Conservation (phyloP, 2,888 invertebrate species). For the Hirudinaria manillensis region DNA sequence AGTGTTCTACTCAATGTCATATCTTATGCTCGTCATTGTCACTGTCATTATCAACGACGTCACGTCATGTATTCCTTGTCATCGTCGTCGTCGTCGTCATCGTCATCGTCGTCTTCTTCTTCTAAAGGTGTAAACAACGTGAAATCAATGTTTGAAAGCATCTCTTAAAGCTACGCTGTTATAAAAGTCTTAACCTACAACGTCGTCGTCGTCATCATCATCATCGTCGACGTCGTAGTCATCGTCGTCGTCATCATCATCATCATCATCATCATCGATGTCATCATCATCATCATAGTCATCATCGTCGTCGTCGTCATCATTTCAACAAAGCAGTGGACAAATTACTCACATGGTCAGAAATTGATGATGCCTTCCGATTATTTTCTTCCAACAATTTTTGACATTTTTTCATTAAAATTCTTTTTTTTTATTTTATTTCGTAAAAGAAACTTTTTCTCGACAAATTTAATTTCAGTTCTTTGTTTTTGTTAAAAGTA, state of each 20-base stretch:
- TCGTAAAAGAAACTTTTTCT: too few relatives aligned
- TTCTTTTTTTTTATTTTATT: background rate
- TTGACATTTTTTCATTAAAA: background rate
- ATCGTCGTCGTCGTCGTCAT: constrained; percentile 8
- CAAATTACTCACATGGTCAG: background rate
- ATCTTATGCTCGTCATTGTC: background rate
- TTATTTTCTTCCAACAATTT: too few relatives aligned
- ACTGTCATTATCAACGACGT: background rate
- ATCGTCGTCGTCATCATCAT: constrained; percentile 30
- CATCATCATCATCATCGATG: constrained; percentile 26
- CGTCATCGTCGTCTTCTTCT: constrained; percentile 13
- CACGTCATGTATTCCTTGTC: background rate
- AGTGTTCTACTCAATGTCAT: background rate
- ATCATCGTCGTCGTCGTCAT: constrained; percentile 25
- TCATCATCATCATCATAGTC: constrained; percentile 28
- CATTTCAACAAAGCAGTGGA: background rate
- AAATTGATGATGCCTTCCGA: background rate
- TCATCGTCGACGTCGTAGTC: constrained; percentile 17
- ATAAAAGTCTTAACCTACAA: background rate
- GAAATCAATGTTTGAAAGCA: background rate
- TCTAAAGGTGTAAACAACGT: background rate
- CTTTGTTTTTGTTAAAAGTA: too few relatives aligned
- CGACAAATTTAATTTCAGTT: too few relatives aligned
- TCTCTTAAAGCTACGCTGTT: background rate
- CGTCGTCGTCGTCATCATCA: constrained; percentile 8